Evolutionary conservation across 2,797 vertebrate species (phyloP).

Genomic region (Phalanger gymnotis): DNA sequence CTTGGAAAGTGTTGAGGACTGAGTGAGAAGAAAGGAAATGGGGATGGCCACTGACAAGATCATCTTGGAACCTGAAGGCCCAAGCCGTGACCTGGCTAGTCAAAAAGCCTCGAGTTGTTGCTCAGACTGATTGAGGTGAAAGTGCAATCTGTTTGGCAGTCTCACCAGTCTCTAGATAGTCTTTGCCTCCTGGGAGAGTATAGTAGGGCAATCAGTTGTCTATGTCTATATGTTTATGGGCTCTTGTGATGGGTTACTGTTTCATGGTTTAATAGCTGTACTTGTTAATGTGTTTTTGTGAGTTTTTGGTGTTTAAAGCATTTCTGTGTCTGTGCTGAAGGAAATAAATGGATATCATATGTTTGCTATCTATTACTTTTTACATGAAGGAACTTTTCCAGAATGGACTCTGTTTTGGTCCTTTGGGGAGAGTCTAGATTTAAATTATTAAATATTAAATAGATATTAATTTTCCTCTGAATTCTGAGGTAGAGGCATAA

Average conservation of each 20-base stretch:
- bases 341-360: neutral
- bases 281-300: neutral
- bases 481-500: neutral
- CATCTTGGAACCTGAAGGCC: neutral
- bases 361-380: neutral
- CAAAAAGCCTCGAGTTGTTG: neutral
- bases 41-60: neutral
- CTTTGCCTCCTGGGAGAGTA: neutral
- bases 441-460: neutral
- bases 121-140: neutral
- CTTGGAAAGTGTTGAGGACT: neutral
- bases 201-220: neutral
- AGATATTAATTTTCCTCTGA: neutral
- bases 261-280: neutral
- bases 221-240: neutral
- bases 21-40: neutral
- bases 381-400: neutral
- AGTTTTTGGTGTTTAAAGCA: neutral
- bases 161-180: neutral
- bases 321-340: neutral
- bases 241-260: neutral
- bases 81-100: neutral
- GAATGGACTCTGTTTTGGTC: neutral
- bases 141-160: neutral
- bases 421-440: neutral